These are phyloP conservation scores for Zaprionus nigranus DNA, from an alignment of 1,140 invertebrate genomes.

Conservation along the genomic window DNA sequence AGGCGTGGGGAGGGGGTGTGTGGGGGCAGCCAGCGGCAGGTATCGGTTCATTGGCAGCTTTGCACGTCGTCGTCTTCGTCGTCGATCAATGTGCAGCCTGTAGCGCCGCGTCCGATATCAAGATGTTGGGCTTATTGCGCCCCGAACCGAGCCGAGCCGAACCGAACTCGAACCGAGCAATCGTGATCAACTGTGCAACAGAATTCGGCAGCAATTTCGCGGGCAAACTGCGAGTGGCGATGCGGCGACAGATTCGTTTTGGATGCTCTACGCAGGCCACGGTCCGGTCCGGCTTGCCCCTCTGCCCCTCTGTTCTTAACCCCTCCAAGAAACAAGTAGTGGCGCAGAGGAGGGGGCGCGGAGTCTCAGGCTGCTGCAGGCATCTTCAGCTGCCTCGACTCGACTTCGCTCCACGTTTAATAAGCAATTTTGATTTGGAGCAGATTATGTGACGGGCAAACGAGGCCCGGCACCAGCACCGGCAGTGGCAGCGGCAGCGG, in stretches of 20 bases:
- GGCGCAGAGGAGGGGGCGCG: too few species aligned
- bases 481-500: neutral
- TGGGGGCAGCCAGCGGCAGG: slow-evolving; percentile 35
- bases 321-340: too few species aligned
- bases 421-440: slow-evolving; percentile 83
- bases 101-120: slow-evolving; percentile 75
- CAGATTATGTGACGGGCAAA: slow-evolving; percentile 78
- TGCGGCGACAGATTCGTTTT: slow-evolving; percentile 80
- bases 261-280: slow-evolving; percentile 60
- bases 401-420: slow-evolving; percentile 71
- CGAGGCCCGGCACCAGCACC: slow-evolving; percentile 35
- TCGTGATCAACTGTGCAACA: slow-evolving; percentile 67
- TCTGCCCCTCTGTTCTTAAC: too few species aligned
- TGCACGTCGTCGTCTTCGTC: slow-evolving; percentile 63
- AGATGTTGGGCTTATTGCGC: slow-evolving; percentile 58
- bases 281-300: neutral
- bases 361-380: slow-evolving; percentile 3
- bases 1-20: neutral
- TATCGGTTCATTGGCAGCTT: slow-evolving; percentile 79
- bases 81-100: slow-evolving; percentile 72
- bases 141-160: slow-evolving; percentile 3
- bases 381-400: slow-evolving; percentile 5
- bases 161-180: slow-evolving; percentile 32
- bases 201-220: slow-evolving; percentile 66
- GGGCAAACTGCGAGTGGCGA: slow-evolving; percentile 30